phyloP scores from a whole-genome alignment of 2,888 invertebrate genomes.

The Plutella xylostella region DNA sequence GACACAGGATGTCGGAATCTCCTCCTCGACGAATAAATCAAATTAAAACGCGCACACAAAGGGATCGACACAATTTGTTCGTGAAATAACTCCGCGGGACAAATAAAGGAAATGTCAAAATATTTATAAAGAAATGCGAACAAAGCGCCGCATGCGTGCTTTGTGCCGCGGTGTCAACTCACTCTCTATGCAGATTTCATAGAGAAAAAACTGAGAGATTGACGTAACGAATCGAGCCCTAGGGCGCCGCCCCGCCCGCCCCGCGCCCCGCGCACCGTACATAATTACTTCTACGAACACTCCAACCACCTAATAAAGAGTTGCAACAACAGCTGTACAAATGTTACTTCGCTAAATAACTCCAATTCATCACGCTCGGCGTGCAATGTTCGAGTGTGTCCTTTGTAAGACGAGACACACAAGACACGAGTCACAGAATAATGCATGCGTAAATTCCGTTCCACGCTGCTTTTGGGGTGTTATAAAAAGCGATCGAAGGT shows the following conservation, averaged over 20 bases:
- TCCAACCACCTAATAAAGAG: constrained; percentile 52
- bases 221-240: constrained; percentile 63
- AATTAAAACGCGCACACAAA: constrained; percentile 62
- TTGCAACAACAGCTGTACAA: constrained; percentile 36
- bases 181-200: constrained; percentile 59
- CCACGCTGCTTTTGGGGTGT: constrained; percentile 2
- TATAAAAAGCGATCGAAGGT: constrained; percentile 4
- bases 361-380: constrained; percentile 19
- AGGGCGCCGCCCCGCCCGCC: constrained; percentile 44
- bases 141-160: constrained; percentile 56
- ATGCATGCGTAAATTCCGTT: constrained; percentile 24
- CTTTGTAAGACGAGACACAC: constrained; percentile 7
- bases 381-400: constrained; percentile 3
- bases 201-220: constrained; percentile 55
- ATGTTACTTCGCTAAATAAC: constrained; percentile 12
- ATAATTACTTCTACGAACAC: constrained; percentile 62
- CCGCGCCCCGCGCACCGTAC: constrained; percentile 41
- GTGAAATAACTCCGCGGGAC: constrained; percentile 52
- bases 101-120: constrained; percentile 67
- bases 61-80: constrained; percentile 58
- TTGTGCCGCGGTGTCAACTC: constrained; percentile 60
- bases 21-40: constrained; percentile 64
- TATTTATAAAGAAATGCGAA: constrained; percentile 66
- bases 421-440: constrained; percentile 8
- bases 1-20: constrained; percentile 53